A percentile compares a stretch with the other conserved stretches of the same genome.
Evolutionary conservation across 2,797 vertebrate genomes (phyloP).

Genomic region (Phoeniculus purpureus): DNA sequence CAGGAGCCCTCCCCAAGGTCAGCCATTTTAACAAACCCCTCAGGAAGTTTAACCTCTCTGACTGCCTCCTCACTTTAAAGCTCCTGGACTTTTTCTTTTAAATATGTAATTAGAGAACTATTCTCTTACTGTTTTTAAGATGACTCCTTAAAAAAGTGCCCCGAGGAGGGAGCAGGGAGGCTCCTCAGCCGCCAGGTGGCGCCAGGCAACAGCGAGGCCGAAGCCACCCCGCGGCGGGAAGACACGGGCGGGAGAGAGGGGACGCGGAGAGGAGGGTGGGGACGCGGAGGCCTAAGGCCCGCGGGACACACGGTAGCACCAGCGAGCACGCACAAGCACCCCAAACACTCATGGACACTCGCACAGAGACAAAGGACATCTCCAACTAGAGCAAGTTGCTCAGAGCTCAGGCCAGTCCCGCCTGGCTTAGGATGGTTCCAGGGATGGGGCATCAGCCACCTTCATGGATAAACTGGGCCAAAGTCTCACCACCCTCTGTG

Average conservation of each 20-base stretch:
- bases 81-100: no score
- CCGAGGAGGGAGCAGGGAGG: fast-evolving
- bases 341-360: no score
- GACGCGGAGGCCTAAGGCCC: no score
- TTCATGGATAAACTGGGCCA: no score
- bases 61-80: background rate
- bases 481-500: background rate
- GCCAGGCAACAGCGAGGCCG: background rate
- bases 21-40: background rate
- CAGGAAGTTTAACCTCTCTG: background rate
- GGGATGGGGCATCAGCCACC: background rate
- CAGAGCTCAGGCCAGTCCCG: no score
- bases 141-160: fast-evolving
- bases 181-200: background rate
- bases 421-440: background rate
- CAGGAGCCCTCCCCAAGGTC: no score
- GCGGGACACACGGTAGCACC: no score
- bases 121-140: fast-evolving
- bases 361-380: no score
- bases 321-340: background rate
- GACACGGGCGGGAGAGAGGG: no score
- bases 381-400: no score
- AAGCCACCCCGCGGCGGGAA: no score
- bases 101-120: background rate
- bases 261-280: no score